Base-by-base conservation (phyloP, 2,113 vertebrate species). In the Bufo bufo region DNA sequence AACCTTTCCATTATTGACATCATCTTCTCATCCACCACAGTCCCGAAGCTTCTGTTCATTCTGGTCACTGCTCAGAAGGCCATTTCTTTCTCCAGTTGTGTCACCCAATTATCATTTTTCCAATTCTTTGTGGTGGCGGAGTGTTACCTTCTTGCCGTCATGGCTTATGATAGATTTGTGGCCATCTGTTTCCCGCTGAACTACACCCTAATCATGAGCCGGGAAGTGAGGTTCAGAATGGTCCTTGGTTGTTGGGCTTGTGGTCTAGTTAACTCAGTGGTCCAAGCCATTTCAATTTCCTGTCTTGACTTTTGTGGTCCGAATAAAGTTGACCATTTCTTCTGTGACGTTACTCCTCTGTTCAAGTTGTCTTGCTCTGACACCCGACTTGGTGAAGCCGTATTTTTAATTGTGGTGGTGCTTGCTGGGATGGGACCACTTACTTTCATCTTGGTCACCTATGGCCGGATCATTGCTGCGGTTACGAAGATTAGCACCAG, bases 281-380 rank as follows among this genome's bases (percentile, higher is more conserved):
- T 77, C 84, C 84, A 85, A 50, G 84, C 72, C 7, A 19, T 85
- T 61, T 85, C 84, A 43, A 63, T 85, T 19, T 77, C 84, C 5
- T 52, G 47, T 63, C 84, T 85, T 49, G 45, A 77, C 16, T 85
- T 85, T 59, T 85, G 84, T 85, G 84, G 89, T 4, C 88, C 87
- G 19, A 89, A 90, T 14, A 20, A 19, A 82, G 79, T 89, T 4
- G 80, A 88, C 17, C 89, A 90, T 45, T 90, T 90, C 66, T 90
- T 90, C 72, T 90, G 89, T 82, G 83, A 90, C 45, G 59, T 90
- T 12, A 85, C 87, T 9, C 83, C 66, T 9, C 74, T 90, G 6
- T 17, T 90, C 43, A 89, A 86, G 45, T 74, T 90, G 33, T 90
- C 89, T 59, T 90, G 87, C 16, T 89, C 89, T 16, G 54, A 86